A percentile compares a stretch with the other conserved stretches of the same genome.
These are phyloP conservation scores for Esox lucius DNA, from an alignment of 2,797 vertebrate genomes.

Conservation along the genomic window DNA sequence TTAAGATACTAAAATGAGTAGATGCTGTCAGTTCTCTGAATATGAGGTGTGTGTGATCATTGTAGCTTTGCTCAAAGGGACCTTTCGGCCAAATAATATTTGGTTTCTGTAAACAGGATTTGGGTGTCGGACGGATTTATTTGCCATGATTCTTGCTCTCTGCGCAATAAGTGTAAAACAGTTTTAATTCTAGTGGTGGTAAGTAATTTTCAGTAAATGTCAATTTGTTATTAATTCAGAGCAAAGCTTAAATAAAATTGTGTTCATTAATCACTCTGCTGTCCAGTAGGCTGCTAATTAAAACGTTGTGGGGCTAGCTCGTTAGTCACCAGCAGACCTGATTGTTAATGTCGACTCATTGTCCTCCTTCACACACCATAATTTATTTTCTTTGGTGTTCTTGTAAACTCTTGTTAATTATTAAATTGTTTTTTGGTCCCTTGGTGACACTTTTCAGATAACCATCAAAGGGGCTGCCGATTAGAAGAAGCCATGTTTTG, in stretches of 20 bases:
- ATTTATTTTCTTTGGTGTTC: constrained; percentile 85
- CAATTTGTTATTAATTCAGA: constrained; percentile 87
- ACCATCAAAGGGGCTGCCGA: constrained; percentile 54
- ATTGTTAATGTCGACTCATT: constrained; percentile 85
- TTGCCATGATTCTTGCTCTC: constrained; percentile 59
- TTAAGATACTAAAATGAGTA: background rate
- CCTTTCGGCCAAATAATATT: too few species aligned
- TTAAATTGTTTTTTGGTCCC: constrained; percentile 73
- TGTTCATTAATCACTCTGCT: constrained; percentile 83
- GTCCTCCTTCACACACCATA: constrained; percentile 76
- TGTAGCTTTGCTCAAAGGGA: constrained; percentile 22
- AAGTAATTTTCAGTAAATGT: constrained; percentile 87
- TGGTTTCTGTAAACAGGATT: constrained; percentile 4
- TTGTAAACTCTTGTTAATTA: constrained; percentile 83
- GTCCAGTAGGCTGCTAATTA: constrained; percentile 83
- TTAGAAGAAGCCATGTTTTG: constrained; percentile 24
- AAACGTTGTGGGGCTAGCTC: constrained; percentile 80
- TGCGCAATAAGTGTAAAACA: constrained; percentile 59
- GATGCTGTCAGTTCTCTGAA: background rate
- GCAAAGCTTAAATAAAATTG: constrained; percentile 84
- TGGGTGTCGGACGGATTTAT: constrained; percentile 60
- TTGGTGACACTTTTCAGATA: constrained; percentile 70
- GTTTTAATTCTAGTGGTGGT: constrained; percentile 78
- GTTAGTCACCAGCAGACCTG: constrained; percentile 84
- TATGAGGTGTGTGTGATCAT: background rate